Evolutionary conservation across 2,888 invertebrate species (phyloP).

Genomic region (Odontomyia ornata): DNA sequence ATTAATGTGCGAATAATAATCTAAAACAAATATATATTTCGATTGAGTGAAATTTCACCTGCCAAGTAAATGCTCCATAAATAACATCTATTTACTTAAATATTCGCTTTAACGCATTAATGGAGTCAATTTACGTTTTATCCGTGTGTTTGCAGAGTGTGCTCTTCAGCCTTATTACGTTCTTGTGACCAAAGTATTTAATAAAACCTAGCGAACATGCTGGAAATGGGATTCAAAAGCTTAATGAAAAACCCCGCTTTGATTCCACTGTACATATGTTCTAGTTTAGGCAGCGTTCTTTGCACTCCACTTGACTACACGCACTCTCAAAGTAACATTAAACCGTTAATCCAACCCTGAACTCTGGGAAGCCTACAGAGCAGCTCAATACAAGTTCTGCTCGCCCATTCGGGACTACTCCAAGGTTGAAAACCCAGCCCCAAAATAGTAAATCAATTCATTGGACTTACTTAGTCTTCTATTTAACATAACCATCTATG

Average conservation of each 20-base stretch:
- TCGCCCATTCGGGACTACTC: conserved; percentile 75
- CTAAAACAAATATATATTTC: too few relatives aligned
- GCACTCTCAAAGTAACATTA: conserved; percentile 89
- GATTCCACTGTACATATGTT: conserved; percentile 82
- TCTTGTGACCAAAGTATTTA: conserved; percentile 24
- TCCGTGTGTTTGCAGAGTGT: neutral
- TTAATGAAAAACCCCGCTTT: conserved; percentile 82
- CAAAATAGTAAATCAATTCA: conserved; percentile 66
- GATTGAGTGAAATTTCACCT: too few relatives aligned
- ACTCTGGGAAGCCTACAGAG: conserved; percentile 81
- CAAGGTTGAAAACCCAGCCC: conserved; percentile 72
- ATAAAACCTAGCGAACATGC: conserved; percentile 67
- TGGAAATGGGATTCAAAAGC: conserved; percentile 74
- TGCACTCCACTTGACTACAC: conserved; percentile 74
- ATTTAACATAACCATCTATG: neutral
- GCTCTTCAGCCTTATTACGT: conserved; percentile 33
- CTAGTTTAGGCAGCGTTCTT: conserved; percentile 77
- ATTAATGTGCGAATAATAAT: too few relatives aligned
- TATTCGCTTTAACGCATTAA: too few relatives aligned
- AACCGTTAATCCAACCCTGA: conserved; percentile 75
- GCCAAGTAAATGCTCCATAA: too few relatives aligned
- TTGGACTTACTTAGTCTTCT: neutral
- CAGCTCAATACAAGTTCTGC: conserved; percentile 87
- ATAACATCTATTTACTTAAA: too few relatives aligned
- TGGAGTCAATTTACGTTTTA: conserved; percentile 23